Percentiles rank a stretch among this genome's conserved stretches.
These are phyloP conservation scores for Suricata suricatta DNA, from an alignment of 2,113 vertebrate species.

Conservation along the genomic window DNA sequence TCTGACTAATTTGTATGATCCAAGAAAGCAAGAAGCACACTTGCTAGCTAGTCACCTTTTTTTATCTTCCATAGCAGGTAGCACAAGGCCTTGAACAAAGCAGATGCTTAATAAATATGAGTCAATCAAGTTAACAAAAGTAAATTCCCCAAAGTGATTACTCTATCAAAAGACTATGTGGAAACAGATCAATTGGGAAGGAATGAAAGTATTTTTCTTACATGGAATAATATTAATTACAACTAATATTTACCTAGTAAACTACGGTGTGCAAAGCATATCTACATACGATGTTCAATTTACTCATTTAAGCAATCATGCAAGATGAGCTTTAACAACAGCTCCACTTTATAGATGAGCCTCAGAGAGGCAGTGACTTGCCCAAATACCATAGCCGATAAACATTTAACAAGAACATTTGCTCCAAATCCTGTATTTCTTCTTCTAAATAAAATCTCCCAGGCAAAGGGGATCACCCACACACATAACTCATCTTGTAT, in stretches of 20 bases:
- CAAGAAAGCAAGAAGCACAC: background rate
- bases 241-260: background rate
- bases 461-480: background rate
- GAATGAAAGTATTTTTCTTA: background rate
- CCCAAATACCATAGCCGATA: background rate
- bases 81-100: background rate
- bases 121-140: background rate
- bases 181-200: conserved; percentile 5
- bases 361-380: background rate
- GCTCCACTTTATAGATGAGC: background rate
- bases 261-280: background rate
- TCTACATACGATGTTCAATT: background rate
- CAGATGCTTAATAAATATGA: background rate
- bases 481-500: background rate
- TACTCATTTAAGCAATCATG: background rate
- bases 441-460: background rate
- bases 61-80: background rate
- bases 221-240: background rate
- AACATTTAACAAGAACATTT: background rate
- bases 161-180: background rate
- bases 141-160: background rate
- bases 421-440: background rate
- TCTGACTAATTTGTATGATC: background rate
- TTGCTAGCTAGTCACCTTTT: background rate
- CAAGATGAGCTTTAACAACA: background rate